Conservation (phyloP, 2,888 invertebrate species). For the Mythimna ferrago region DNA sequence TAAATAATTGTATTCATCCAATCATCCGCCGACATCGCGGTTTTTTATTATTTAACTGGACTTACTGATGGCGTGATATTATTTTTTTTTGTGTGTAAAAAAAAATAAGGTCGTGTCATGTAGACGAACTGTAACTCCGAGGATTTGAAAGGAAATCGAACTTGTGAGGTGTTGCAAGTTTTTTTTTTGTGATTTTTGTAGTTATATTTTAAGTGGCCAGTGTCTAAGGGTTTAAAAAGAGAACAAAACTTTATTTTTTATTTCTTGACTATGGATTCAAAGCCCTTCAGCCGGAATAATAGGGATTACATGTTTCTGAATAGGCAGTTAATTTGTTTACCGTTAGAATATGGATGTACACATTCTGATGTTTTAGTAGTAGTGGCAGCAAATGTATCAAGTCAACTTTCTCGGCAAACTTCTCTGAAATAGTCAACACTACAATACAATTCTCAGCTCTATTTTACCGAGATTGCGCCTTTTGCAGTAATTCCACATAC, state of each 20-base stretch:
- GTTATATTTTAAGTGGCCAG: not conserved
- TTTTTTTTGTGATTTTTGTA: not conserved
- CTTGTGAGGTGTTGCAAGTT: slow-evolving; percentile 9
- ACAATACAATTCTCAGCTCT: too few relatives aligned
- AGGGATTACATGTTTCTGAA: too few relatives aligned
- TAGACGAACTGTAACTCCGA: slow-evolving; percentile 31
- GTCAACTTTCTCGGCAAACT: too few relatives aligned
- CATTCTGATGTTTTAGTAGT: too few relatives aligned
- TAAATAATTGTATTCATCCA: slow-evolving; percentile 68
- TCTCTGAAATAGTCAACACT: too few relatives aligned
- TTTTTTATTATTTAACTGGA: slow-evolving; percentile 69
- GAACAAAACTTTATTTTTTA: not conserved
- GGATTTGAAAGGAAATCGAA: slow-evolving; percentile 44
- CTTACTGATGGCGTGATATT: slow-evolving; percentile 58
- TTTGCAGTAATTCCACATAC: too few relatives aligned
- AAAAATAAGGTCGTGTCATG: slow-evolving; percentile 56
- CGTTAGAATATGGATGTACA: too few relatives aligned
- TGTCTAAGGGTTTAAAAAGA: not conserved
- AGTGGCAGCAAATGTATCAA: too few relatives aligned
- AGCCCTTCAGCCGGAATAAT: too few relatives aligned
- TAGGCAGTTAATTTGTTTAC: too few relatives aligned
- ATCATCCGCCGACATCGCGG: slow-evolving; percentile 65
- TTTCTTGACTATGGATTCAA: too few relatives aligned
- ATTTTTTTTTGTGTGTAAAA: slow-evolving; percentile 57
- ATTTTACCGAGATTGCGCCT: too few relatives aligned